These are phyloP conservation scores for Diplodus sargus DNA, from an alignment of 2,797 vertebrate species.

Conservation along the genomic window DNA sequence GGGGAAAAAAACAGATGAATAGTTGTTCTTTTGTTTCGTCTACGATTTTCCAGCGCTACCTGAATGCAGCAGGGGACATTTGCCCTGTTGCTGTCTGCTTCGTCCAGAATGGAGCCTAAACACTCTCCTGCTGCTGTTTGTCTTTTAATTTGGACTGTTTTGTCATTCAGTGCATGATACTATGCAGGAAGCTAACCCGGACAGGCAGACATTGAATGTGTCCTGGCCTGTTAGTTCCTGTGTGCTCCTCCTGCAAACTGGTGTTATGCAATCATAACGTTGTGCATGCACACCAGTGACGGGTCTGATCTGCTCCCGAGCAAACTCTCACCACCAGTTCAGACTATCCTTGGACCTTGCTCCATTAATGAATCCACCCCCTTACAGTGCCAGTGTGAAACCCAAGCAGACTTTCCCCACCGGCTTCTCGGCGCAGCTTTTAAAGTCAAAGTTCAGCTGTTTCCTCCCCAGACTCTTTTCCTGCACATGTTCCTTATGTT, in stretches of 20 bases:
- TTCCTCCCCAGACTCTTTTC: neutral
- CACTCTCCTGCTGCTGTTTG: constrained; percentile 1
- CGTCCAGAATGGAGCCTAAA: constrained; percentile 20
- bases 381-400: constrained; percentile 2
- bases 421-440: neutral
- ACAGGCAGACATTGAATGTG: constrained; percentile 14
- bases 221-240: constrained; percentile 12
- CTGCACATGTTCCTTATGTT: constrained; percentile 3
- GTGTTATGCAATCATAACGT: constrained; percentile 58
- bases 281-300: neutral
- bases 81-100: constrained; percentile 41
- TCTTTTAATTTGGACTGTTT: neutral
- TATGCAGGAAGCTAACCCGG: neutral
- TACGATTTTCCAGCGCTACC: neutral
- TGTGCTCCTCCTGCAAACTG: constrained; percentile 25
- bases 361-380: constrained; percentile 39
- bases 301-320: constrained; percentile 16
- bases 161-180: neutral
- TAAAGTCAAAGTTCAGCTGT: constrained; percentile 55
- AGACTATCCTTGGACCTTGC: constrained; percentile 64
- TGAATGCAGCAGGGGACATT: constrained; percentile 55
- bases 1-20: neutral
- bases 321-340: constrained; percentile 4
- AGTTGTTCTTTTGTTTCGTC: neutral
- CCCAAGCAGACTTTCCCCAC: constrained; percentile 4